Conservation (phyloP, 2,888 invertebrate genomes). For the Drosophila parthenogenetica region DNA sequence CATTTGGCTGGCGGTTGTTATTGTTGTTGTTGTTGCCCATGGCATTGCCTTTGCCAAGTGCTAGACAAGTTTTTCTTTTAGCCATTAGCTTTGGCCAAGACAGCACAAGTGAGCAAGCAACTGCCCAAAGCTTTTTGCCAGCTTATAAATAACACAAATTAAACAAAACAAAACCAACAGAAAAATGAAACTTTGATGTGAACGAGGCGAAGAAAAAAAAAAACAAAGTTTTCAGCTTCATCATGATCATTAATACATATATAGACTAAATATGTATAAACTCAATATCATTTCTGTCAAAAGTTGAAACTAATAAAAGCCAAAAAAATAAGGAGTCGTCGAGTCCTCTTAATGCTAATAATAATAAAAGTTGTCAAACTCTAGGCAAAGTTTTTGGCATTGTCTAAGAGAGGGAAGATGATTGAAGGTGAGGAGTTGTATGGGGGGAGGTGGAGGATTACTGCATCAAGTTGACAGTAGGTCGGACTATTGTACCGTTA, state of each 20-base stretch:
- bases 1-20: constrained; percentile 72
- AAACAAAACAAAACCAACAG: constrained; percentile 62
- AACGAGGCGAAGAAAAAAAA: constrained; percentile 5
- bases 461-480: constrained; percentile 34
- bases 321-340: constrained; percentile 30
- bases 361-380: constrained; percentile 64
- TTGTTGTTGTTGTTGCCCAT: constrained; percentile 39
- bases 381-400: constrained; percentile 68
- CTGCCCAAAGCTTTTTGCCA: constrained; percentile 58
- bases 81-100: constrained; percentile 31
- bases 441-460: constrained; percentile 9
- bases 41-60: constrained; percentile 61
- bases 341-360: constrained; percentile 59
- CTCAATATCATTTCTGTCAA: constrained; percentile 81
- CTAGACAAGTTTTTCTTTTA: constrained; percentile 55
- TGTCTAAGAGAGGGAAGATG: constrained; percentile 43
- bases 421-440: background rate
- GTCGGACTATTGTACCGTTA: constrained; percentile 25
- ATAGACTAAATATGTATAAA: constrained; percentile 36
- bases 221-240: constrained; percentile 65
- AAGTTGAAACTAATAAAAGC: constrained; percentile 81
- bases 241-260: constrained; percentile 68
- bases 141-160: constrained; percentile 79
- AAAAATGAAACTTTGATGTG: constrained; percentile 66
- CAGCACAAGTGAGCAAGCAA: constrained; percentile 42